Base-by-base conservation (phyloP, 2,113 vertebrate species). In the Psammodynastes pulverulentus region DNA sequence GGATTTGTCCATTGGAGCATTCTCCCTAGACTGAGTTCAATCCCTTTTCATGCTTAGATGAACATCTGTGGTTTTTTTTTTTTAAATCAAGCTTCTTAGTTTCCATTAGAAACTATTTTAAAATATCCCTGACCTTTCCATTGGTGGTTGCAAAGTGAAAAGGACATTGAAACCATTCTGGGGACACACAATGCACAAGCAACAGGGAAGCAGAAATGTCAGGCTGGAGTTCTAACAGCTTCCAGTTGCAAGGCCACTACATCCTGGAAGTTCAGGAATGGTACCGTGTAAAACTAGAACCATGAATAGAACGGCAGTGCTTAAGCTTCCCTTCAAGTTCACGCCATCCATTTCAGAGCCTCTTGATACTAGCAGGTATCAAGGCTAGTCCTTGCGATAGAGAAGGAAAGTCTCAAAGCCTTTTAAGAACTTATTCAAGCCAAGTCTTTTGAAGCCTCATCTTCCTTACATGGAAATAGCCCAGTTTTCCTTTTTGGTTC, bases 221-320 rank as follows among this genome's bases (percentile, higher is more conserved):
- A 94, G 95, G 95, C 93, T 94, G 95, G 95, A 96, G 94, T 92
- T 93, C 95, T 92, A 95, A 96, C 95, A 96, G 94, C 79, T 93
- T 95, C 86, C 92, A 93, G 86, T 93, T 95, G 94, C 95, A 94
- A 92, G 93, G 94, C 90, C 96, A 96, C 91, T 43, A 0, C 94
- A 92, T 95, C 92, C 94, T 92, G 93, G 94, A 92, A 94, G 94
- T 93, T 95, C 90, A 91, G 93, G 94, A 95, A 91, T 56, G 95
- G 95, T 92, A 88, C 87, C 0, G 24, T 91, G 95, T 96, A 96
- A 96, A 96, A 93, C 96, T 79, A 92, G 92, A 95, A 93, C 92
- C n/a, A 1, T 94, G 96, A 97, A 97, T 94, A 95, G 95, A 95
- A 95, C 89, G 52, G 0, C 92, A 95, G 95, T 96, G 95, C 17